Evolutionary conservation across 2,888 invertebrate genomes (phyloP), one percentile per base, ranked within the genome.

Genomic region (Hybos culiciformis): DNA sequence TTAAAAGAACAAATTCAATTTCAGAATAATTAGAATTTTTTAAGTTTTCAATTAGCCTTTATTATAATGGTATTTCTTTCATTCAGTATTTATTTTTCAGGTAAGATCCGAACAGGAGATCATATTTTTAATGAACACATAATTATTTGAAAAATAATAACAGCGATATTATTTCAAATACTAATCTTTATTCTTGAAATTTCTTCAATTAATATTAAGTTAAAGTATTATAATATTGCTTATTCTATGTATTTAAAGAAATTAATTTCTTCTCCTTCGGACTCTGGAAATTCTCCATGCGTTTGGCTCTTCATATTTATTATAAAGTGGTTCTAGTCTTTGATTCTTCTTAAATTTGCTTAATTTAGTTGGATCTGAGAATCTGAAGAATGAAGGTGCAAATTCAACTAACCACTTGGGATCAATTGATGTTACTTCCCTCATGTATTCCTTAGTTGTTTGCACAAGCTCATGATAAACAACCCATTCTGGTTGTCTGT

Each of bases 311-410:
- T 98, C 97, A 59, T 96, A 98, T 70, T 98, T 98, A 67, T 98
- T 98, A 67, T 92, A 93, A 4, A 98, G 70, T 0, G 98, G 98
- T 59, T 99, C 97, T 49, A 99, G 74, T 48, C 94, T 77, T 72
- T 98, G 96, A 70, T 96, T 94, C 69, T 96, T 94, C 78, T 99
- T 98, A 70, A 96, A 94, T 61, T 94, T 94, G 64, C 94, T 94
- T 26, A 98, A 74, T 64, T 94, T 97, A 0, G 97, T 97, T 3
- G 96, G 94, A 68, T 99, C 98, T 6, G 92, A 92, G 70, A 97
- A 93, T 64, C 92, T 90, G 73, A 97, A 99, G 75, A 98, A 99
- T 1, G 97, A 94, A 0, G 97, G 94, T 0, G 98, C 97, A 63
- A 93, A 98, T 63, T 99, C 97, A 1, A 98, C 96, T 44, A 99